Evolutionary conservation across 2,888 invertebrate species (phyloP), one percentile per base, ranked within the genome.

Genomic region (Laothoe populi): DNA sequence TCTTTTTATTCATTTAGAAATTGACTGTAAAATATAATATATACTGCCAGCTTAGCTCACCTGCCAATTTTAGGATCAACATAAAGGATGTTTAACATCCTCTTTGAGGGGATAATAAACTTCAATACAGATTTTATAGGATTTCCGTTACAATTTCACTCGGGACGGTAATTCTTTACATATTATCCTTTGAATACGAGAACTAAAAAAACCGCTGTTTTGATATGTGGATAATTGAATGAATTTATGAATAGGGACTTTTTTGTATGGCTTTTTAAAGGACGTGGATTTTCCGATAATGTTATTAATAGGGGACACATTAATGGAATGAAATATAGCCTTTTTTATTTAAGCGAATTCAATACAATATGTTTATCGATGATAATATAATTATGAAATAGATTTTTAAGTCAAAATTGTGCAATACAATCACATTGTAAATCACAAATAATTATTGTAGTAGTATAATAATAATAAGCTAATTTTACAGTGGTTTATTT

Each of bases 221-320:
- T 16, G 21, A 53, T 53, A 11, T 19, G 7, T 19, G 31, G 10
- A 31, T 35, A 19, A 35, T 53, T 10, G 19, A 53, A 49, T 31
- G 31, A 49, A 31, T 49, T 31, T 31, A 16, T 49, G 16, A 49
- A 46, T 35, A 53, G 53, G 53, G 4, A 53, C 53, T 53, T 35
- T 53, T 53, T 53, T 26, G 13, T n/a, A n/a, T 5, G 31, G 0
- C 16, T 35, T 19, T 11, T 53, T 19, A 31, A 49, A 49, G 35
- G 11, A 35, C 19, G 31, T 8, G 16, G 16, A 49, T 31, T 5
- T 3, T 16, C 21, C 19, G 44, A 8, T 11, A 35, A 48, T 48
- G 48, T 48, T 48, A 46, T 38, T 38, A 44, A 7, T 7, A 0
- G 8, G 10, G 19, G 19, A 11, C 35, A 31, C 53, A 35, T 35